Percentiles rank a stretch among this genome's conserved stretches.
phyloP scores from a whole-genome alignment of 2,797 vertebrate genomes.

The Sternotherus odoratus region DNA sequence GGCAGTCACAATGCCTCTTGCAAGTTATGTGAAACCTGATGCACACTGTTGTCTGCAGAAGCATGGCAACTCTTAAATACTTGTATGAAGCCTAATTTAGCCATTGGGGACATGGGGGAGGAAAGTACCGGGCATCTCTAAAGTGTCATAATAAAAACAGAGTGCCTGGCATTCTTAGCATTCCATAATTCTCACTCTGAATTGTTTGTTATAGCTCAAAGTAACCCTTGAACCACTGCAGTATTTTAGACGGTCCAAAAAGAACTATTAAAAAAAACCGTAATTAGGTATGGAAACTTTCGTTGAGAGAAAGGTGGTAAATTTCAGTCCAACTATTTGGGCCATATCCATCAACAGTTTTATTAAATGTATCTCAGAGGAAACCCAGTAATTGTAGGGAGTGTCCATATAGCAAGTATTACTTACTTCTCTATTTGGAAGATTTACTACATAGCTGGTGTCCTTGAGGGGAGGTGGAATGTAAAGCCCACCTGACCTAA shows the following conservation, averaged over 20 bases:
- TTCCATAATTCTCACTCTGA: not conserved
- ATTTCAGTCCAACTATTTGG: conserved; percentile 24
- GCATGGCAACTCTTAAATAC: not conserved
- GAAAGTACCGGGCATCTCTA: not conserved
- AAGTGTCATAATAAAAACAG: not conserved
- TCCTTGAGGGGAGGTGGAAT: not conserved
- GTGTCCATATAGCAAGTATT: not conserved
- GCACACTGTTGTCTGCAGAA: not conserved
- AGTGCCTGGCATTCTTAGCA: not conserved
- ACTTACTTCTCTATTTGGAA: not conserved
- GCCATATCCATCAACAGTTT: conserved; percentile 1
- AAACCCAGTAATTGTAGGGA: conserved; percentile 6
- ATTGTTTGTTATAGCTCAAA: conserved; percentile 9
- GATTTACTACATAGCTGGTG: not conserved
- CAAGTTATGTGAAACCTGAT: not conserved
- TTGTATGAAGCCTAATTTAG: not conserved
- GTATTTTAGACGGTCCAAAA: not conserved
- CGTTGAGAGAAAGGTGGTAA: conserved; percentile 3
- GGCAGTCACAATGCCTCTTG: not conserved
- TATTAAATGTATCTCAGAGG: conserved; percentile 32
- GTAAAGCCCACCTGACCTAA: not conserved
- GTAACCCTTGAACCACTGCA: not conserved
- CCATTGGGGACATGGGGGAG: not conserved
- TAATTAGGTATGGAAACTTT: not conserved
- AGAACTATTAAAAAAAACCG: not conserved